Percentiles rank a stretch among this genome's conserved stretches.
Evolutionary conservation across 2,888 invertebrate genomes (phyloP).

Genomic region (Agriotes lineatus): DNA sequence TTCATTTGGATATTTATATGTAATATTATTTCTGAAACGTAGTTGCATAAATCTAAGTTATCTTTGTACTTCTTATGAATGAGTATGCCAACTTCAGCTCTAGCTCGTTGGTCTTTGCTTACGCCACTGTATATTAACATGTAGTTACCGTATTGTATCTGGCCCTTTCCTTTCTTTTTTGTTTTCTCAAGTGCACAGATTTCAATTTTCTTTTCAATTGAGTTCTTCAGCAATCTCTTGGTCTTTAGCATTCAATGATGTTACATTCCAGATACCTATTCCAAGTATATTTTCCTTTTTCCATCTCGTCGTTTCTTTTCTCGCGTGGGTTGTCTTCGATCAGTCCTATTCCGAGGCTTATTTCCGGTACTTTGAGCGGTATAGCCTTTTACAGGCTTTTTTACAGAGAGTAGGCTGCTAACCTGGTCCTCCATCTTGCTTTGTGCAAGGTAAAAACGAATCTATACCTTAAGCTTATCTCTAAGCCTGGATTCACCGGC

Average conservation of each 20-base stretch:
- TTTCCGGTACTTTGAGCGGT: too few relatives aligned
- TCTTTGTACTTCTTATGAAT: too few relatives aligned
- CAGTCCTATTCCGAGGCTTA: too few relatives aligned
- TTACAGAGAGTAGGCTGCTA: too few relatives aligned
- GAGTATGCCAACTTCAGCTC: neutral
- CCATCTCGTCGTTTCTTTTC: neutral
- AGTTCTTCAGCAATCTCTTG: neutral
- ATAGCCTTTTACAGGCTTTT: too few relatives aligned
- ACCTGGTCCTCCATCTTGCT: too few relatives aligned
- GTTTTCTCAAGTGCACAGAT: neutral
- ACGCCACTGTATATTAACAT: neutral
- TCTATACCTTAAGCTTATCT: too few relatives aligned
- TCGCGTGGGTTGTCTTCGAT: neutral
- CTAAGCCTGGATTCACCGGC: too few relatives aligned
- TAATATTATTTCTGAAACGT: too few relatives aligned
- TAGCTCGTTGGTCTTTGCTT: neutral
- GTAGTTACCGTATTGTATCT: neutral
- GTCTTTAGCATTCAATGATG: neutral
- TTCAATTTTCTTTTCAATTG: neutral
- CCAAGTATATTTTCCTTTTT: neutral
- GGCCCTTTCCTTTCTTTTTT: neutral
- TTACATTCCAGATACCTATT: neutral
- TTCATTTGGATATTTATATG: neutral
- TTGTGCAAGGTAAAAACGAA: too few relatives aligned
- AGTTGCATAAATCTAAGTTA: too few relatives aligned